Evolutionary conservation across 2,888 invertebrate species (phyloP).

Genomic region (Orthosia gracilis): DNA sequence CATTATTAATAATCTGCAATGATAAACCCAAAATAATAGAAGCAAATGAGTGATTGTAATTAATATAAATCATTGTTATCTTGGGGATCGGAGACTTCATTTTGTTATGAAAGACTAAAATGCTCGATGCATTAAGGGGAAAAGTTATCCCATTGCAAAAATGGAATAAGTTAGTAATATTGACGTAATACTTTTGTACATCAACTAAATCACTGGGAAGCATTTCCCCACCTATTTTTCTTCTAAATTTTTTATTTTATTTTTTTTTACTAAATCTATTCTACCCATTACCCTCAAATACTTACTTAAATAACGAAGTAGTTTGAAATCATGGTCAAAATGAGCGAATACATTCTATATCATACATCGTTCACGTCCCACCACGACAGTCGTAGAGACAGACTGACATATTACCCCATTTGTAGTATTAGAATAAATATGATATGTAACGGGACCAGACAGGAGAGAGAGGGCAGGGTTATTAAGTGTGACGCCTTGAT

Average conservation of each 20-base stretch:
- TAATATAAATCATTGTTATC: too few species aligned
- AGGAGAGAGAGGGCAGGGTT: slow-evolving; percentile 29
- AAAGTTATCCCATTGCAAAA: too few species aligned
- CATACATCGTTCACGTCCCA: not conserved
- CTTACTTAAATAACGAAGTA: not conserved
- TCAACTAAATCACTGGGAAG: too few species aligned
- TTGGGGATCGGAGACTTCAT: too few species aligned
- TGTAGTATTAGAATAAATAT: slow-evolving; percentile 62
- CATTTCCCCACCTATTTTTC: not conserved
- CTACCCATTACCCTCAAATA: not conserved
- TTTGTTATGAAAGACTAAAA: too few species aligned
- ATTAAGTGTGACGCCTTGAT: slow-evolving; percentile 46
- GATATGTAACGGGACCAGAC: slow-evolving; percentile 38
- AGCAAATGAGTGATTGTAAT: too few species aligned
- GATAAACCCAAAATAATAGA: too few species aligned
- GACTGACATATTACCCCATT: slow-evolving; percentile 52
- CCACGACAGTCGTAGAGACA: slow-evolving; percentile 9
- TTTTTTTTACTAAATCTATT: not conserved
- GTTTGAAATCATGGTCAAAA: not conserved
- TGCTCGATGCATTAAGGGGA: too few species aligned
- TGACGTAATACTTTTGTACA: too few species aligned
- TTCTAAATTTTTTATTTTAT: too few species aligned
- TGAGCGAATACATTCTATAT: not conserved
- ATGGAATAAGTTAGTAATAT: too few species aligned
- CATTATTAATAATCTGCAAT: too few species aligned